A percentile compares a stretch with the other conserved stretches of the same genome.
Evolutionary conservation across 2,113 vertebrate genomes (phyloP).

Genomic region (Coracopsis vasa): DNA sequence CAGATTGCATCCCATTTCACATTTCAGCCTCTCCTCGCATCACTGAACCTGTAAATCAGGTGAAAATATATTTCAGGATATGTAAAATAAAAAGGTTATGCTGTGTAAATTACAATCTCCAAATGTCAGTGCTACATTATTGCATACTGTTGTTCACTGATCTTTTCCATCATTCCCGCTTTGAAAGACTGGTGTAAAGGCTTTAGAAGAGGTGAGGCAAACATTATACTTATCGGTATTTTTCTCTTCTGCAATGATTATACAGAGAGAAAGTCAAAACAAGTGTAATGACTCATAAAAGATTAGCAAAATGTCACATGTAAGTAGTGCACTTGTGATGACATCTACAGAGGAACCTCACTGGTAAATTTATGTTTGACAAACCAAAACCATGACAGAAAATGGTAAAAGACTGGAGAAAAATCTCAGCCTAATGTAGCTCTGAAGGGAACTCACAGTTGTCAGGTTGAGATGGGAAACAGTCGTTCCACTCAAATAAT

Average conservation of each 20-base stretch:
- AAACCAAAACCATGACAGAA: background rate
- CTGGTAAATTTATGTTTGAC: background rate
- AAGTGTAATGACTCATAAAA: conserved; percentile 15
- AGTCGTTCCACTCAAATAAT: background rate
- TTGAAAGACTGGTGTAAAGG: background rate
- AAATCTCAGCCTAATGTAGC: background rate
- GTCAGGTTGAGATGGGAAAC: background rate
- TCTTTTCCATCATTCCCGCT: background rate
- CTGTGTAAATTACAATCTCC: background rate
- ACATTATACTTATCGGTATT: background rate
- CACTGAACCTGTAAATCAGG: background rate
- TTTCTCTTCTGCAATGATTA: background rate
- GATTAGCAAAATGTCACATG: background rate
- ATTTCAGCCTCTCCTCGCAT: background rate
- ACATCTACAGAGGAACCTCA: background rate
- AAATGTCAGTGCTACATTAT: background rate
- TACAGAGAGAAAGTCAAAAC: background rate
- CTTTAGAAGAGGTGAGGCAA: background rate
- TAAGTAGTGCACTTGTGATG: background rate
- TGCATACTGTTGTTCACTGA: background rate
- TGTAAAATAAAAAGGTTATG: conserved; percentile 26
- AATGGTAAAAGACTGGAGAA: background rate
- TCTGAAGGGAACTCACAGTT: background rate
- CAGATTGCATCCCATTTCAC: background rate
- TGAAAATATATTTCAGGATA: background rate